phyloP scores from a whole-genome alignment of 1,140 invertebrate genomes.

The Panulirus ornatus region DNA sequence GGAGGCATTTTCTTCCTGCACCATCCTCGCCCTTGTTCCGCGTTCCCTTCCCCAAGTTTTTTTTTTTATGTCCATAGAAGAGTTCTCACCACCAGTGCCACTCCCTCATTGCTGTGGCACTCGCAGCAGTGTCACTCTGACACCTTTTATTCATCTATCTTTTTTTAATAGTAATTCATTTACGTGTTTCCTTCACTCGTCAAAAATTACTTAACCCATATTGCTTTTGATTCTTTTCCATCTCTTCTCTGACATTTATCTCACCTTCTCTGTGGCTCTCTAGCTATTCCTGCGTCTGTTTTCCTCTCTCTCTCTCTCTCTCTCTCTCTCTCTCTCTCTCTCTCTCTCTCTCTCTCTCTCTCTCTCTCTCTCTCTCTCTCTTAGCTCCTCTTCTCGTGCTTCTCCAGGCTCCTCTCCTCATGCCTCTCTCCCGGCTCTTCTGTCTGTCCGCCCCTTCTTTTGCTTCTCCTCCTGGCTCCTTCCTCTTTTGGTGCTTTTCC shows the following conservation, averaged over 20 bases:
- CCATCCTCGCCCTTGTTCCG: no score
- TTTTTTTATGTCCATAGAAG: neutral
- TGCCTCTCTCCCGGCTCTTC: no score
- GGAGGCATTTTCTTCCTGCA: no score
- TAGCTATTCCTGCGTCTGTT: neutral
- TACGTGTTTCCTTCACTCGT: no score
- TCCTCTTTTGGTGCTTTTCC: neutral
- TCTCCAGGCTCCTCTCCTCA: neutral
- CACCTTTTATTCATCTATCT: neutral
- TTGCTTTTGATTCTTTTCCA: neutral
- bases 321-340: neutral
- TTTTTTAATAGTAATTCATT: no score
- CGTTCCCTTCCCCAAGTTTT: no score
- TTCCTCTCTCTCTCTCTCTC: neutral
- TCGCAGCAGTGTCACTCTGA: neutral
- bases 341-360: neutral
- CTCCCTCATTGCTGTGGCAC: neutral
- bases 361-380: neutral
- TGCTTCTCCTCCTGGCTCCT: neutral
- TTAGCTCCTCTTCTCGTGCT: no score
- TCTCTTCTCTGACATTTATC: neutral
- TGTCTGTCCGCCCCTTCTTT: no score
- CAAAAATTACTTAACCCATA: neutral
- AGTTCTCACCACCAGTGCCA: neutral
- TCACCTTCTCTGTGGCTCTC: neutral